Evolutionary conservation across 2,888 invertebrate species (phyloP).

Genomic region (Drosophila setosimentum): DNA sequence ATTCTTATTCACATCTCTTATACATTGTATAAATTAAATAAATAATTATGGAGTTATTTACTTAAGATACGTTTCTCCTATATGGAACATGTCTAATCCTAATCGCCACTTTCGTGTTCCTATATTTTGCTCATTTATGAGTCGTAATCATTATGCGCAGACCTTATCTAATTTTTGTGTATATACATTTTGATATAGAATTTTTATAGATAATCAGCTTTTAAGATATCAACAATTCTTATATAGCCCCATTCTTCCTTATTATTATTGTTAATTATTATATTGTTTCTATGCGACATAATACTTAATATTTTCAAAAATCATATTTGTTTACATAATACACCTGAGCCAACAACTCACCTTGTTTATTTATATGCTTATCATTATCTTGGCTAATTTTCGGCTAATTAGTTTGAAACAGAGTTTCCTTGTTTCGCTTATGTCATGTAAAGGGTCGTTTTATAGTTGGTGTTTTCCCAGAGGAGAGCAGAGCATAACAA

Average conservation of each 20-base stretch:
- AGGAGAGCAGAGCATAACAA: neutral
- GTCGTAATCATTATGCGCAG: neutral
- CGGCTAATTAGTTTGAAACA: slow-evolving; percentile 1
- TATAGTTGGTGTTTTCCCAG: slow-evolving; percentile 7
- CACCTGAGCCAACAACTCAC: neutral
- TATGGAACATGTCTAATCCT: too few relatives aligned
- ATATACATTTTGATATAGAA: neutral
- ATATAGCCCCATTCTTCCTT: too few relatives aligned
- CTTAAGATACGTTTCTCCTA: neutral
- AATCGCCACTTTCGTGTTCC: neutral
- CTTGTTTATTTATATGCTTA: neutral
- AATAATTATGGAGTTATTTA: neutral
- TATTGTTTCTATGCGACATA: neutral
- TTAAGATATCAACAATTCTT: neutral
- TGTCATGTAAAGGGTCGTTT: slow-evolving; percentile 12
- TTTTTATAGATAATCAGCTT: neutral
- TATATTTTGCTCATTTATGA: neutral
- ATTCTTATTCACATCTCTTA: neutral
- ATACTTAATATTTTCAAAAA: neutral
- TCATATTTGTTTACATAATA: neutral
- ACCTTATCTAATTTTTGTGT: neutral
- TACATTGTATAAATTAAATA: neutral
- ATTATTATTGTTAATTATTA: too few relatives aligned
- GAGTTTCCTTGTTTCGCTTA: neutral
- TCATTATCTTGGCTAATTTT: neutral